These are phyloP conservation scores for Parochlus steinenii DNA, from an alignment of 2,888 invertebrate genomes.

Conservation along the genomic window DNA sequence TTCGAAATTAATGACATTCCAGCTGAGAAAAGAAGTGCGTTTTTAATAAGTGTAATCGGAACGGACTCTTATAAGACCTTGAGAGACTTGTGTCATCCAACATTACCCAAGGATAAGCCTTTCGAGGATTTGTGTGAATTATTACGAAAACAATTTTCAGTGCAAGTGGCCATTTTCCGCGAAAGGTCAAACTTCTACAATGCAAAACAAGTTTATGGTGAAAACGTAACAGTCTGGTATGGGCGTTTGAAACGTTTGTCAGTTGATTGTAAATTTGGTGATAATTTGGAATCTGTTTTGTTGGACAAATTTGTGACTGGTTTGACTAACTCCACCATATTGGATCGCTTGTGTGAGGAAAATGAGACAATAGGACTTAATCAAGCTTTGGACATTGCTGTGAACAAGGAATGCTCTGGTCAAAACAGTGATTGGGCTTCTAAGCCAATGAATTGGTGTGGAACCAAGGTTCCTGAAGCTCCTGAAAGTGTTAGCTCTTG, in stretches of 20 bases:
- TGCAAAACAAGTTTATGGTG: slow-evolving; percentile 14
- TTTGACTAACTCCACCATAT: slow-evolving; percentile 4
- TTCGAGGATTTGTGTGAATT: slow-evolving; percentile 15
- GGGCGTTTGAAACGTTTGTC: slow-evolving; percentile 16
- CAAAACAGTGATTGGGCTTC: no score
- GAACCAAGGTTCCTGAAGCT: slow-evolving; percentile 5
- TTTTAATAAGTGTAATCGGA: slow-evolving; percentile 16
- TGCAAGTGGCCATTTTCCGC: slow-evolving; percentile 14
- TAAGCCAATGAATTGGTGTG: slow-evolving; percentile 8
- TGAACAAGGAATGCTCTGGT: slow-evolving; percentile 11
- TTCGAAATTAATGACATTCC: slow-evolving; percentile 15
- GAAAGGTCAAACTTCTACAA: slow-evolving; percentile 16
- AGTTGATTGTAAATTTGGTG: slow-evolving; percentile 17
- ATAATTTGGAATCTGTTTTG: slow-evolving; percentile 9
- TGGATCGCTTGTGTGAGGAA: slow-evolving; percentile 13
- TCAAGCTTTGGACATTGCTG: slow-evolving; percentile 11
- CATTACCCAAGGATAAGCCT: slow-evolving; percentile 16
- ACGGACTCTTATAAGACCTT: slow-evolving; percentile 15
- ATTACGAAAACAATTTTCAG: slow-evolving; percentile 14
- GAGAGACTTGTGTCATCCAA: slow-evolving; percentile 16
- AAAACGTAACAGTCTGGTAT: slow-evolving; percentile 15
- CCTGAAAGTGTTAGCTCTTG: no score
- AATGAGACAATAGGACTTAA: slow-evolving; percentile 11
- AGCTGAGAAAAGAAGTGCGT: slow-evolving; percentile 15
- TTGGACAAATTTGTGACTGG: slow-evolving; percentile 13